These are phyloP conservation scores for Dynastes maya DNA, from an alignment of 2,888 invertebrate genomes.

Conservation along the genomic window DNA sequence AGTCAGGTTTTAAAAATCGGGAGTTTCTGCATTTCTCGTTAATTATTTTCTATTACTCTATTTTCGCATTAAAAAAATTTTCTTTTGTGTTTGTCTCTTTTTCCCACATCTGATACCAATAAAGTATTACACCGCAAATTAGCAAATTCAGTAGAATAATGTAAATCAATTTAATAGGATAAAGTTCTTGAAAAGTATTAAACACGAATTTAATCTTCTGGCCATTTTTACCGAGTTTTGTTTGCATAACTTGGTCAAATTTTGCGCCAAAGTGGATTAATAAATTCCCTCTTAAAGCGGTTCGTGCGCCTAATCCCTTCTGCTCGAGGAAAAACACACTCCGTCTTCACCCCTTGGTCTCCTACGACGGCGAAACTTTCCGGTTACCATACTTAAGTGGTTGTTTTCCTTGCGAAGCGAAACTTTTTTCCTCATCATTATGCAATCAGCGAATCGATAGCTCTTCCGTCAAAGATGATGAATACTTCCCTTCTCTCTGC, in stretches of 20 bases:
- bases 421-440: slow-evolving; percentile 45
- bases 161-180: slow-evolving; percentile 8
- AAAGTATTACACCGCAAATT: not conserved
- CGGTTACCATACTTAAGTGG: slow-evolving; percentile 46
- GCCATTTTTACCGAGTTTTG: slow-evolving; percentile 21
- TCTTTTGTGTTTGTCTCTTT: not conserved
- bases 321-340: slow-evolving; percentile 12
- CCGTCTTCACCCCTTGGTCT: slow-evolving; percentile 2
- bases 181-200: slow-evolving; percentile 33
- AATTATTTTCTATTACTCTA: too few species aligned
- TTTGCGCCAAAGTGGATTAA: slow-evolving; percentile 26
- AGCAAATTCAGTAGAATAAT: not conserved
- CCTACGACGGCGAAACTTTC: slow-evolving; percentile 12
- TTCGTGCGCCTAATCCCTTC: slow-evolving; percentile 6
- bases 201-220: slow-evolving; percentile 28
- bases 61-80: too few species aligned
- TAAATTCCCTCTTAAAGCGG: slow-evolving; percentile 23
- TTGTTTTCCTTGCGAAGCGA: slow-evolving; percentile 37
- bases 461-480: slow-evolving; percentile 44
- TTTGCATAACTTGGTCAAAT: slow-evolving; percentile 32
- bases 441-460: slow-evolving; percentile 45
- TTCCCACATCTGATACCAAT: too few species aligned
- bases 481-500: slow-evolving; percentile 24
- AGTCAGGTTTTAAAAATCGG: too few species aligned
- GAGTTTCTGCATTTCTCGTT: too few species aligned